phyloP scores from a whole-genome alignment of 2,797 vertebrate genomes.

The Sebastiscus albofasciatus region DNA sequence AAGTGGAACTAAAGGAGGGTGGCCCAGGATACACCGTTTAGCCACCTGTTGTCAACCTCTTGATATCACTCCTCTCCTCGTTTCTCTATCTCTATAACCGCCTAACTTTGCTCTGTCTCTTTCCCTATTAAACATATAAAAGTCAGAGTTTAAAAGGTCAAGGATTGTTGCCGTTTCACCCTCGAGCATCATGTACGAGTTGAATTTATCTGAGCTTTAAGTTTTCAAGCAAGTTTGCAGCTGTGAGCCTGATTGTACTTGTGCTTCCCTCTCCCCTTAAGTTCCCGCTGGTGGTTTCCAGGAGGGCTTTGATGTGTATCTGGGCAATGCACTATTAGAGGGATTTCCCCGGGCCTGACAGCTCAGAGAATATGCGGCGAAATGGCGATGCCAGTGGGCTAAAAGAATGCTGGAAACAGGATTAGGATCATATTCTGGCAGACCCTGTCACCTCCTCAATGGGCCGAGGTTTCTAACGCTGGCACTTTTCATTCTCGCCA shows the following conservation, averaged over 20 bases:
- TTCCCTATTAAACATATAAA: background rate
- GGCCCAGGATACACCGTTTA: constrained; percentile 73
- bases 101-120: background rate
- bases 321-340: constrained; percentile 86
- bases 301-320: constrained; percentile 92
- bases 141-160: background rate
- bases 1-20: constrained; percentile 80
- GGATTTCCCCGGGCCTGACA: constrained; percentile 87
- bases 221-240: constrained; percentile 19
- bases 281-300: constrained; percentile 79
- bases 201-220: background rate
- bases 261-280: constrained; percentile 44
- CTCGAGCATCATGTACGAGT: background rate
- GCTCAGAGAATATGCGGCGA: constrained; percentile 84
- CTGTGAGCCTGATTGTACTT: constrained; percentile 52
- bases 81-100: constrained; percentile 18
- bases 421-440: constrained; percentile 97
- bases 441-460: constrained; percentile 90
- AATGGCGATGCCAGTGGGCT: constrained; percentile 83
- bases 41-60: constrained; percentile 81
- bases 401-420: constrained; percentile 92
- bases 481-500: constrained; percentile 85
- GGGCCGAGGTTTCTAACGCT: constrained; percentile 86
- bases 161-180: background rate
- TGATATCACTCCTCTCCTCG: constrained; percentile 32